phyloP scores from a whole-genome alignment of 2,113 vertebrate species.

The Lycaon pictus region DNA sequence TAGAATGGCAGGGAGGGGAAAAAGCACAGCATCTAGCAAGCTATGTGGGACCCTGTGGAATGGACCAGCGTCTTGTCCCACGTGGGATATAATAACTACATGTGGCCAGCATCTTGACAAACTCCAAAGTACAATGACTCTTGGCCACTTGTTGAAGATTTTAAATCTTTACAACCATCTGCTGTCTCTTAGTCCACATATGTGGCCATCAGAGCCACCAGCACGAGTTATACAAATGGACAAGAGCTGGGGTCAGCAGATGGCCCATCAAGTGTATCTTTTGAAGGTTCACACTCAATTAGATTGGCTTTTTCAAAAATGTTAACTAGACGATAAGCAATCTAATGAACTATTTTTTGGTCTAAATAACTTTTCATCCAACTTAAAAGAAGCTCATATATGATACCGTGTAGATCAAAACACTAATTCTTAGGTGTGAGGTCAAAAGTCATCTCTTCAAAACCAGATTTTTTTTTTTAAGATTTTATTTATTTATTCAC shows the following conservation, averaged over 20 bases:
- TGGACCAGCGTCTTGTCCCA: neutral
- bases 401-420: conserved; percentile 41
- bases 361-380: conserved; percentile 48
- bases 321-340: neutral
- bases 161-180: conserved; percentile 54
- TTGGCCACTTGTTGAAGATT: conserved; percentile 15
- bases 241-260: neutral
- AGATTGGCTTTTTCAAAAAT: neutral
- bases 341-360: conserved; percentile 38
- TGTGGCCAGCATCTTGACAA: conserved; percentile 58
- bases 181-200: conserved; percentile 34
- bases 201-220: neutral
- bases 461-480: neutral
- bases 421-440: neutral
- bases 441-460: conserved; percentile 48
- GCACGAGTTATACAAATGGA: neutral
- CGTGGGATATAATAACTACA: neutral
- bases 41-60: neutral
- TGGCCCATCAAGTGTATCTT: neutral
- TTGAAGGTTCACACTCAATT: neutral
- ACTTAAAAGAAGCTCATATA: conserved; percentile 31
- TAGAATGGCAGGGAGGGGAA: neutral
- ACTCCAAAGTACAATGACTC: neutral
- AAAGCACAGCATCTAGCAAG: neutral
- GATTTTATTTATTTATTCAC: too few species aligned